Base-by-base conservation (phyloP, 1,140 invertebrate species). In the Babylonia areolata region DNA sequence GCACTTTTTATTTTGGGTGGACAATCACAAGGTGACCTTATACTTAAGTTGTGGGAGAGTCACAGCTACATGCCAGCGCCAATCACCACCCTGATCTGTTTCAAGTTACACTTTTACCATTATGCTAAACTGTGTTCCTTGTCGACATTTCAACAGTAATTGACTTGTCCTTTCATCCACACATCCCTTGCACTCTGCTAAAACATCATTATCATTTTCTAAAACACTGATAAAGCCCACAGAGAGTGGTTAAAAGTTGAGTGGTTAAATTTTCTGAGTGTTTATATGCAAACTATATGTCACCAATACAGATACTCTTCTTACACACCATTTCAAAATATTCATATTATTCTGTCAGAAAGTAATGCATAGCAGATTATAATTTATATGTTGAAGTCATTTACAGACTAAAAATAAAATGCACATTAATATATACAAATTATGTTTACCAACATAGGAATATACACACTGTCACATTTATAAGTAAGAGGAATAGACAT, bases 361-460 rank as follows among this genome's bases (percentile, higher is more conserved):
- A 64, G 58, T n/a, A n/a, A 64, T 64, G 58, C 58, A 64, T 64
- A 64, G 58, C 58, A 64, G 58, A 64, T 23, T 51, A n/a, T n/a
- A n/a, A 51, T 51, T 23, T 23, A 64, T 6, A 64, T 64, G 58
- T 23, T 64, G 58, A 64, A 64, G 58, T 64, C 28, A 64, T 64
- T 64, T 23, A 64, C 58, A 23, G 58, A 23, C 58, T 64, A 23
- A 64, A 12, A 64, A 64, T 28, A 6, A 64, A 64, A 64, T 28
- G 58, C 58, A 64, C 15, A 6, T 5, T 6, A 64, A 23, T 23
- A 64, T 23, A 23, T n/a, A 23, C 23, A 64, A 12, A 64, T 12
- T 64, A 64, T 64, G 58, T 20, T 20, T 11, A 51, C 58, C 12
- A 64, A n/a, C 12, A 64, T 23, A 64, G 20, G 28, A n/a, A 20